Conservation (phyloP, 2,113 vertebrate genomes). For the Onychorhynchus coronatus region DNA sequence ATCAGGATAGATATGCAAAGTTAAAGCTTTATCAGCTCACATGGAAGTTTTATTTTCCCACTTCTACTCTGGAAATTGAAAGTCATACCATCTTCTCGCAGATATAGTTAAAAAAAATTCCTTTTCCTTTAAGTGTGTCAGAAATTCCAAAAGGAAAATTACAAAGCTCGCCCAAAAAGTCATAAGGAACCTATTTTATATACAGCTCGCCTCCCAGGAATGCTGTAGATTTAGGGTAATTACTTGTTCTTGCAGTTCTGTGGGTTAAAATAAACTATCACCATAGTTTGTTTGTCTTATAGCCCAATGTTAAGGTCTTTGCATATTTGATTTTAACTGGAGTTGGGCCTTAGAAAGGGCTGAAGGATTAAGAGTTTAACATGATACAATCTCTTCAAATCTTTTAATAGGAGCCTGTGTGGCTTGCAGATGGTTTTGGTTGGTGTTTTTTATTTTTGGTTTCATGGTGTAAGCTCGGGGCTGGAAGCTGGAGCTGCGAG, state of each 20-base stretch:
- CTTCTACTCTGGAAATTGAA: background rate
- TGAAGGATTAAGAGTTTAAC: conserved; percentile 16
- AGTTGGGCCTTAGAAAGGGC: background rate
- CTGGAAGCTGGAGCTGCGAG: background rate
- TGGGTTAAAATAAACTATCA: background rate
- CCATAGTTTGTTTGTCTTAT: background rate
- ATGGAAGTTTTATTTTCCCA: background rate
- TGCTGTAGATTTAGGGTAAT: conserved; percentile 24
- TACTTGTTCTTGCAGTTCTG: conserved; percentile 25
- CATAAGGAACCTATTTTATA: conserved; percentile 45
- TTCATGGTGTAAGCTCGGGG: background rate
- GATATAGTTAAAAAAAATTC: background rate
- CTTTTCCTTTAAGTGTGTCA: background rate
- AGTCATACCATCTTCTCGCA: background rate
- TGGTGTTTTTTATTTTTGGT: background rate
- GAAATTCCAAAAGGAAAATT: conserved; percentile 32
- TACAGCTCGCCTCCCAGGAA: background rate
- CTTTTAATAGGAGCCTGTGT: background rate
- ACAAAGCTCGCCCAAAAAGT: background rate
- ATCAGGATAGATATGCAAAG: background rate
- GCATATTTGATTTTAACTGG: conserved; percentile 1
- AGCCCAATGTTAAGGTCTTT: background rate
- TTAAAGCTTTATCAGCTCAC: conserved; percentile 20
- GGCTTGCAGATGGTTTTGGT: background rate
- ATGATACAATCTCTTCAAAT: background rate